Evolutionary conservation across 2,797 vertebrate species (phyloP).

Genomic region (Xenops minutus): DNA sequence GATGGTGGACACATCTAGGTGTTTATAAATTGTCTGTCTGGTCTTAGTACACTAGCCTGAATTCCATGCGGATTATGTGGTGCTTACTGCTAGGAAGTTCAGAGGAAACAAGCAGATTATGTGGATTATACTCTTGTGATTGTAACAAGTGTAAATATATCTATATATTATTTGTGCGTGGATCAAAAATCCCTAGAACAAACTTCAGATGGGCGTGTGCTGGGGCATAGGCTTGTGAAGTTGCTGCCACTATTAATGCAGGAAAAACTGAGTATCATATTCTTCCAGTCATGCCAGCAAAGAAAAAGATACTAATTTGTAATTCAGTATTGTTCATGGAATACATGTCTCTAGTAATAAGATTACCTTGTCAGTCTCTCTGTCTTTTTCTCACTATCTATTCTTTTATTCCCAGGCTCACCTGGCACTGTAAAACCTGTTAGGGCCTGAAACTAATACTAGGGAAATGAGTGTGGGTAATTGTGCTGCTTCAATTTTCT

Average conservation of each 20-base stretch:
- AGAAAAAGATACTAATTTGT: not conserved
- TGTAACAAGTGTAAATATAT: not conserved
- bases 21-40: not conserved
- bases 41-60: not conserved
- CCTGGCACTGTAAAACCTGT: not conserved
- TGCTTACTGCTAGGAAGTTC: not conserved
- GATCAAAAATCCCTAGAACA: not conserved
- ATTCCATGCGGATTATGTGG: not conserved
- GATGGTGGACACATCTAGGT: not conserved
- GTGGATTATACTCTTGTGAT: not conserved
- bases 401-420: not conserved
- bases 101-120: not conserved
- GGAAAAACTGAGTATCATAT: not conserved
- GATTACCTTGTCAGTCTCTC: not conserved
- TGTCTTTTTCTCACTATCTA: not conserved
- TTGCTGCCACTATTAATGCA: not conserved
- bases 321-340: not conserved
- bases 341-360: not conserved
- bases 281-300: not conserved
- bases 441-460: not conserved
- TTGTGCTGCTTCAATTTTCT: not conserved
- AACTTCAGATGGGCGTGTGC: not conserved
- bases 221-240: not conserved
- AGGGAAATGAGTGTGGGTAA: not conserved
- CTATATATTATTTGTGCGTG: fast-evolving